phyloP scores from a whole-genome alignment of 2,797 vertebrate species.

The Thunnus albacares region DNA sequence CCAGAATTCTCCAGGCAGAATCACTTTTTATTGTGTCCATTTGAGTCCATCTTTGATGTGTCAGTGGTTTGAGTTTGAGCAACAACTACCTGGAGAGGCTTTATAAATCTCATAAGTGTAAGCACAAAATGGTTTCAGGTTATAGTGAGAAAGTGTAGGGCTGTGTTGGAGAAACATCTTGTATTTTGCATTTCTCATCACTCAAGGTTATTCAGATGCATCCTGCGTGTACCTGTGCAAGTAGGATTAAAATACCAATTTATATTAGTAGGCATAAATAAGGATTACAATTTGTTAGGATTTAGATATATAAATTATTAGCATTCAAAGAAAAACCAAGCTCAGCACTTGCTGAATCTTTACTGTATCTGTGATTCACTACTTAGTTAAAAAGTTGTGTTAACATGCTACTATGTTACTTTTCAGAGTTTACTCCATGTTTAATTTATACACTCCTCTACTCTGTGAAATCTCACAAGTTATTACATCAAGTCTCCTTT shows the following conservation, averaged over 20 bases:
- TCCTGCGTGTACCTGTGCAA: background rate
- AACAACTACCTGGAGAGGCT: constrained; percentile 32
- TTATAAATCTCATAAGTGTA: constrained; percentile 31
- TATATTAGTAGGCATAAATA: too few relatives aligned
- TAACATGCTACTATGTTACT: too few relatives aligned
- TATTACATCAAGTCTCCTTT: too few relatives aligned
- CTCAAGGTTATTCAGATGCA: background rate
- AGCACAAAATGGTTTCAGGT: constrained; percentile 40
- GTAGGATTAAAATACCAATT: background rate
- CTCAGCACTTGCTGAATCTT: too few relatives aligned
- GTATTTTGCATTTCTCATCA: constrained; percentile 1
- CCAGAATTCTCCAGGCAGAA: constrained; percentile 8
- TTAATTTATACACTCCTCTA: too few relatives aligned
- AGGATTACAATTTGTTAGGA: too few relatives aligned
- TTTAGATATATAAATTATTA: too few relatives aligned
- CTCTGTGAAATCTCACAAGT: too few relatives aligned
- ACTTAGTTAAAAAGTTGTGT: too few relatives aligned
- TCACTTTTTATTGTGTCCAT: constrained; percentile 13
- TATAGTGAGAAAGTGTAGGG: background rate
- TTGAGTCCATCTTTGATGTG: constrained; percentile 42
- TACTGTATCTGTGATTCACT: too few relatives aligned
- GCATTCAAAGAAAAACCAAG: too few relatives aligned
- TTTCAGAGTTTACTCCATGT: too few relatives aligned
- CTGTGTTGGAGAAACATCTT: constrained; percentile 1
- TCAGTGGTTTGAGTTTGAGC: constrained; percentile 38